phyloP scores from a whole-genome alignment of 2,113 vertebrate genomes.

The Lates calcarifer region DNA sequence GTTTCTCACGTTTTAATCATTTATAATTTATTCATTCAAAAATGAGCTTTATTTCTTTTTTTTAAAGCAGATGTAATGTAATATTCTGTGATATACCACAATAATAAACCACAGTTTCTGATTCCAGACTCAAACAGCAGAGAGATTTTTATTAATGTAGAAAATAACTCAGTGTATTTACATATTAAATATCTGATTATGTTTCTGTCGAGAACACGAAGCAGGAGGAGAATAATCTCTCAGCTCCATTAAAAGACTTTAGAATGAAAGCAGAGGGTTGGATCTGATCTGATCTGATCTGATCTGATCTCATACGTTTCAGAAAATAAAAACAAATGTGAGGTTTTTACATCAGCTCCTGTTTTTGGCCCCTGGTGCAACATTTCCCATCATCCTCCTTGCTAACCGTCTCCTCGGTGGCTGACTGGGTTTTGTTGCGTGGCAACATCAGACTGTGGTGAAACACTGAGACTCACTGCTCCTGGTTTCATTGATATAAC shows the following conservation, averaged over 20 bases:
- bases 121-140: background rate
- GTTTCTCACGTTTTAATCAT: no score
- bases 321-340: constrained; percentile 12
- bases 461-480: constrained; percentile 42
- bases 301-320: background rate
- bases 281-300: constrained; percentile 11
- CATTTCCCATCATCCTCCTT: constrained; percentile 37
- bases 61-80: no score
- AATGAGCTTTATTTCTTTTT: no score
- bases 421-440: constrained; percentile 32
- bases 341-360: constrained; percentile 1
- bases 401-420: background rate
- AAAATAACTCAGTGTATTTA: background rate
- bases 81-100: no score
- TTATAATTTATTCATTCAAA: no score
- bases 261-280: background rate
- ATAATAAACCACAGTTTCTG: no score
- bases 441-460: constrained; percentile 48
- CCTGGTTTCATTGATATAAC: constrained; percentile 54
- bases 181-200: background rate
- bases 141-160: background rate
- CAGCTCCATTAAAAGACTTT: background rate
- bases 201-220: background rate
- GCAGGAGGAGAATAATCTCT: background rate
- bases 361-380: constrained; percentile 13